Base-by-base conservation (phyloP, 2,797 vertebrate species). In the Setipinna tenuifilis region DNA sequence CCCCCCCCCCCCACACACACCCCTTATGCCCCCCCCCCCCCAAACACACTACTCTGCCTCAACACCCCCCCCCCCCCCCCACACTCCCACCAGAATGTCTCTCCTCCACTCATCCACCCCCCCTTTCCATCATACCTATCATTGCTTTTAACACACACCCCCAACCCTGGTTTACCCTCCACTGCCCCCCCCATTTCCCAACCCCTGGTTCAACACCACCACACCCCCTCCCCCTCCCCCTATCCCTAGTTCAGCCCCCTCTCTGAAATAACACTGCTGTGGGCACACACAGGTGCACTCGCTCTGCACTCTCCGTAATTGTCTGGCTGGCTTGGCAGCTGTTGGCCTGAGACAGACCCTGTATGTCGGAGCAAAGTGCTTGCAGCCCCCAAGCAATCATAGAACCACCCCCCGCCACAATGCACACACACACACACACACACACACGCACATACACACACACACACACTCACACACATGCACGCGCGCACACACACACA, bases 401-500 rank as follows among this genome's bases (percentile, higher is more conserved):
- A 17, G 25, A 12, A 11, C 14, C 62, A 14, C 31, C 17, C 17
- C 41, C 6, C 6, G 14, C 68, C 17, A 54, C 50, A n/a, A n/a
- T 54, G 7, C 35, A 54, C 50, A 54, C 50, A 54, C 50, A 54
- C 50, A 54, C 82, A 87, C 90, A 90, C 85, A 84, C 68, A 78
- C 84, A 71, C 84, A 61, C 46, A 85, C 78, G 87, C 85, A 81
- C 58, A 81, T n/a, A 85, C 54, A 28, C 2, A 59, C 57, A 57
- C 65, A 48, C 46, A 48, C 46, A 48, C 46, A 14, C 12, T 14
- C 68, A 31, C 68, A 48, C 46, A 48, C 3, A 48, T 10, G n/a
- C 59, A 65, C 84, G 82, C 75, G 59, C 75, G 59, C 82, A 87
- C 90, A 90, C 85, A 84, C 65, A 75, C 84, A 71, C 84, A 61